Conservation (phyloP, 2,797 vertebrate species). For the Tauraco hartlaubi region DNA sequence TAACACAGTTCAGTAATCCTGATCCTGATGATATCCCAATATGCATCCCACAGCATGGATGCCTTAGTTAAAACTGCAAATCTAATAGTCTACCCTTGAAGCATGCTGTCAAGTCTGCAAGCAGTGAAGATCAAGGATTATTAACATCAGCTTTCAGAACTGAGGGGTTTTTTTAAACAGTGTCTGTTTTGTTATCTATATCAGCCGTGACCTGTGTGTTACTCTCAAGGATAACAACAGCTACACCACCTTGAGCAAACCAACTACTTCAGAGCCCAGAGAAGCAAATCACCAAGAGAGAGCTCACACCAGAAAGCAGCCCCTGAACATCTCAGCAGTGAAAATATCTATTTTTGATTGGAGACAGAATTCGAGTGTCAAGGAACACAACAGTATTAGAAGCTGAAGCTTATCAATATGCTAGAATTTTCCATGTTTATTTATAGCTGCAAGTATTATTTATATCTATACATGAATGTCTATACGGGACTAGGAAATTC, state of each 20-base stretch:
- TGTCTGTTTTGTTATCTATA: not conserved
- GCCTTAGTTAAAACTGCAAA: not conserved
- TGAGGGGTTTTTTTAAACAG: not conserved
- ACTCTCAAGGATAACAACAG: constrained; percentile 15
- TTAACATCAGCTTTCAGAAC: not conserved
- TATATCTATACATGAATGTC: not conserved
- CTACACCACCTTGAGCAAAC: constrained; percentile 45
- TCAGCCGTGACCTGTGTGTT: not conserved
- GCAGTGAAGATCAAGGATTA: constrained; percentile 25
- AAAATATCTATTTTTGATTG: not conserved
- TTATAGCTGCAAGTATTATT: not conserved
- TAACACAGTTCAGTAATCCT: not conserved
- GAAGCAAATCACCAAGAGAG: not conserved
- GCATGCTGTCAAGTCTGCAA: not conserved
- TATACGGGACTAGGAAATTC: not conserved
- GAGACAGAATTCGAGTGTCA: not conserved
- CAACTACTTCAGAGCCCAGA: not conserved
- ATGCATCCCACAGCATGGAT: accelerated
- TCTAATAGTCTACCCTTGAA: not conserved
- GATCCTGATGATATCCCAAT: not conserved
- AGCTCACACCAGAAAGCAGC: not conserved
- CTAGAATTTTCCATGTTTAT: not conserved
- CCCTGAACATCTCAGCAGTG: not conserved
- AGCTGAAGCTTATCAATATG: not conserved
- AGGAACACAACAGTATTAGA: not conserved